Evolutionary conservation across 2,888 invertebrate genomes (phyloP), one percentile per base, ranked within the genome.

Genomic region (Nemoura dubitans): DNA sequence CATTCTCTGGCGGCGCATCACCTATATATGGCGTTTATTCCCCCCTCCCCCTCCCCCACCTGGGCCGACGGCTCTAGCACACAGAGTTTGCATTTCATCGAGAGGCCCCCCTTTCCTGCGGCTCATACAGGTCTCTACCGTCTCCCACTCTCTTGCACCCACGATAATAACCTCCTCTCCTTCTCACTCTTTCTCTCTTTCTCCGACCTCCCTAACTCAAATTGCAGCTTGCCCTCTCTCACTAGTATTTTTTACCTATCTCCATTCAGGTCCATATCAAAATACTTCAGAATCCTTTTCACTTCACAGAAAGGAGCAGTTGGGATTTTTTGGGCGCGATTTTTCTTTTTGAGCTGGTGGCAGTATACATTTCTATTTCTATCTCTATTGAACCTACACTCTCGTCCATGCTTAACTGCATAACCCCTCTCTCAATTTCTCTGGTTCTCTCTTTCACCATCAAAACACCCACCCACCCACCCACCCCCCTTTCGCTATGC

Each of bases 271-370:
- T 84, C 76, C 84, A 84, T 84, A 84, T 84, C 76, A 84, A 84
- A 76, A 84, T 84, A 84, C 84, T 84, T 84, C 84, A 84, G 84
- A 76, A 59, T 59, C 84, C 84, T 59, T 76, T 84, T 84, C 84
- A 84, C 84, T 84, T 59, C 28, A 27, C 59, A 76, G 84, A 84
- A 84, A 84, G 59, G 84, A 84, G 29, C 76, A 84, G 84, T 84
- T 76, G 43, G 84, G 84, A 84, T 84, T 84, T 83, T 36, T 84
- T 76, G 28, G 27, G 21, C 25, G 59, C 84, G 43, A 84, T 84
- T 84, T 84, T 83, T 83, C 59, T 83, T 84, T 84, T 84, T 84
- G 26, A 59, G 29, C 76, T 76, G 21, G 59, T 28, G 29, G n/a
- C 10, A 36, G 36, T 30, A 81, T 29, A 28, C 84, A 29, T 81